These are phyloP conservation scores for Furcifer pardalis DNA, from an alignment of 2,797 vertebrate species.

Conservation along the genomic window DNA sequence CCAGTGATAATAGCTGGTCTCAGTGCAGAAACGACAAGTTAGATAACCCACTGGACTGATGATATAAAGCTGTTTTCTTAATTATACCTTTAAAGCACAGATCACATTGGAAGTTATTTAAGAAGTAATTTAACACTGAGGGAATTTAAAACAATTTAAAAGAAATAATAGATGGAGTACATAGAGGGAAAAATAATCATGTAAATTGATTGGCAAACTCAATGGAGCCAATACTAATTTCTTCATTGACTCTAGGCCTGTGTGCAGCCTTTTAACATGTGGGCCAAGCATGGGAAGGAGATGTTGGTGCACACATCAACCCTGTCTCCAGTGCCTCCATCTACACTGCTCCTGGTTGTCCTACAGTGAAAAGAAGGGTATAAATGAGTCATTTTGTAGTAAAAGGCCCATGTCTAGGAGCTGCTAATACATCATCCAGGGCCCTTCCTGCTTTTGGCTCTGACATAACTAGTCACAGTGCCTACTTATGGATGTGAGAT, in stretches of 20 bases:
- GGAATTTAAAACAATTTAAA: not conserved
- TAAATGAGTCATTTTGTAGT: not conserved
- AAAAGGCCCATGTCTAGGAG: not conserved
- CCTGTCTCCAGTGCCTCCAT: not conserved
- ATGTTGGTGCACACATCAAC: not conserved
- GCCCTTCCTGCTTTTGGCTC: not conserved
- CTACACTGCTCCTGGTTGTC: not conserved
- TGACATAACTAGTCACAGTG: not conserved
- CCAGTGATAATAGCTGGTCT: not conserved
- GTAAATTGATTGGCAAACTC: not conserved
- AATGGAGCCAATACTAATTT: slow-evolving; percentile 6
- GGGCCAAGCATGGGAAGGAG: not conserved
- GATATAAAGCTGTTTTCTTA: not conserved
- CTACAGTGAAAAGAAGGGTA: not conserved
- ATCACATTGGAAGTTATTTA: not conserved
- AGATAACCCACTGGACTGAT: not conserved
- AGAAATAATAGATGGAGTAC: too few relatives aligned
- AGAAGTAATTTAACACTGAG: not conserved
- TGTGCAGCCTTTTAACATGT: not conserved
- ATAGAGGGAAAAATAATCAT: not conserved
- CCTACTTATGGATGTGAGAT: not conserved
- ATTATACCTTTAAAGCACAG: not conserved
- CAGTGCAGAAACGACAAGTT: not conserved
- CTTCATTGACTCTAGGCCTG: slow-evolving; percentile 9
- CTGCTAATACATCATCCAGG: not conserved